A percentile compares a stretch with the other conserved stretches of the same genome.
These are phyloP conservation scores for Stenichneumon culpator DNA, from an alignment of 2,888 invertebrate genomes.

Conservation along the genomic window DNA sequence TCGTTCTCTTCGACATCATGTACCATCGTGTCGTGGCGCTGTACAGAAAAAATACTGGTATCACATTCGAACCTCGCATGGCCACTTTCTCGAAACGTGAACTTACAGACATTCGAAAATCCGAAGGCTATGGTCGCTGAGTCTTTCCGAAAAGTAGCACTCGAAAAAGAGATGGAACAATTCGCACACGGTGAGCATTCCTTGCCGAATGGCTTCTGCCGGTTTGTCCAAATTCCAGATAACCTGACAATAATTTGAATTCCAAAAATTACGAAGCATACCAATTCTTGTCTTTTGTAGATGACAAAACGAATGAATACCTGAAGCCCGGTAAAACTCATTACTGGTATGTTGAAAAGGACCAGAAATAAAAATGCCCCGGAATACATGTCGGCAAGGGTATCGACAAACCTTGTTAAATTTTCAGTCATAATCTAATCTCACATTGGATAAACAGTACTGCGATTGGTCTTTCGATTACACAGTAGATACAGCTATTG, in stretches of 20 bases:
- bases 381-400: not conserved
- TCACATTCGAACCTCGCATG: too few species aligned
- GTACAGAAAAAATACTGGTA: not conserved
- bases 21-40: not conserved
- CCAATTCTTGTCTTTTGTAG: too few species aligned
- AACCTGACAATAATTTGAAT: not conserved
- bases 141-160: conserved; percentile 18
- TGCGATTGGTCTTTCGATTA: not conserved
- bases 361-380: conserved; percentile 20
- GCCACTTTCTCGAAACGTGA: not conserved
- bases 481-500: not conserved
- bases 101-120: conserved; percentile 11
- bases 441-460: not conserved
- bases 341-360: not conserved
- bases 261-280: not conserved
- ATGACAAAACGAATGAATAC: not conserved
- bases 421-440: not conserved
- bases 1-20: not conserved
- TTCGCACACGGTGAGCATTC: not conserved
- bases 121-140: conserved; percentile 26
- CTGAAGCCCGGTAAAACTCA: conserved; percentile 19
- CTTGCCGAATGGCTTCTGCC: conserved; percentile 18
- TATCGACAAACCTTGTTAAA: conserved; percentile 12
- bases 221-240: not conserved
- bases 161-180: conserved; percentile 30